Conservation (phyloP, 1,140 invertebrate species). For the Dreissena polymorpha region DNA sequence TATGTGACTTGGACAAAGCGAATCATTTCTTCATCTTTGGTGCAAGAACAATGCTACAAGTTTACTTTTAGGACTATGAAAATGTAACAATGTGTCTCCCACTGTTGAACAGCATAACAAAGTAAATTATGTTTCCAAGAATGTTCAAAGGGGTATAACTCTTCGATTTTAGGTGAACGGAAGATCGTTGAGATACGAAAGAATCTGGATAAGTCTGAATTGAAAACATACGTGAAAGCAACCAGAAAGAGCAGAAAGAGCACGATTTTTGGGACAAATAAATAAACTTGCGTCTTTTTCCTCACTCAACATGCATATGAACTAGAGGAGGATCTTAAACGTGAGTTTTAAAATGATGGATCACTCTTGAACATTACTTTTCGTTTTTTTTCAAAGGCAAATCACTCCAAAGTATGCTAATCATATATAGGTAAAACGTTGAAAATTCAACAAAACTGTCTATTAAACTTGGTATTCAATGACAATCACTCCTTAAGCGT, state of each 20-base stretch:
- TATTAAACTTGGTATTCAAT: neutral
- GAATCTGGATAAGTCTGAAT: constrained; percentile 49
- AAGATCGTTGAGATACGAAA: constrained; percentile 59
- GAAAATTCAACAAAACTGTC: neutral
- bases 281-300: constrained; percentile 61
- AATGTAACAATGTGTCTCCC: too few species aligned
- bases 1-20: too few species aligned
- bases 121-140: too few species aligned
- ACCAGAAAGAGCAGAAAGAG: constrained; percentile 59
- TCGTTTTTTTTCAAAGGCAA: neutral
- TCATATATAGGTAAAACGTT: neutral
- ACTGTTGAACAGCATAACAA: too few species aligned
- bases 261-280: constrained; percentile 67
- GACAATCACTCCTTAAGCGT: neutral
- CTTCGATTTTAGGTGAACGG: constrained; percentile 58
- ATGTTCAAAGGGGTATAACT: too few species aligned
- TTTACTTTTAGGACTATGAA: too few species aligned
- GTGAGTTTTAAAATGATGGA: constrained; percentile 46
- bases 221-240: constrained; percentile 55
- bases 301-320: constrained; percentile 68
- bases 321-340: constrained; percentile 66
- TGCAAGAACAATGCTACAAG: too few species aligned
- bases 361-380: neutral
- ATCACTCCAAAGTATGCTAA: neutral
- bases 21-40: too few species aligned